Conservation (phyloP, 2,888 invertebrate species). For the Noctua comes region DNA sequence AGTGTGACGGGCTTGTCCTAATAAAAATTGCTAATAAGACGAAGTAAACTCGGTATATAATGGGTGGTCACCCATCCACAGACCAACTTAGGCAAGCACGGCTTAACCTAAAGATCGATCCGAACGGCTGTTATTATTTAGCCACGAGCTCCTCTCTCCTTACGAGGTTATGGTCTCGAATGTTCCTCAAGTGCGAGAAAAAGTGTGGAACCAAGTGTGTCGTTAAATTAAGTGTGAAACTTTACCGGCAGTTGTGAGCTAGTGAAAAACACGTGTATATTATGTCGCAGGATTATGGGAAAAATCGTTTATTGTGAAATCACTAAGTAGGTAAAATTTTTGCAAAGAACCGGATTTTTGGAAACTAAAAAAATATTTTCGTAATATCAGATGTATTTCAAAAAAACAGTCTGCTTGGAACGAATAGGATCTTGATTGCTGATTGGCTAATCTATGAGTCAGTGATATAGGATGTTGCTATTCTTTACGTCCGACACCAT, state of each 20-base stretch:
- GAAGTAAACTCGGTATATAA: too few species aligned
- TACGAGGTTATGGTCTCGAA: not conserved
- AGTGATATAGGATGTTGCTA: too few species aligned
- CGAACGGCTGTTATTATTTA: too few species aligned
- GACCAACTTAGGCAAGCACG: too few species aligned
- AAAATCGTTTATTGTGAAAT: not conserved
- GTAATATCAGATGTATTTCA: not conserved
- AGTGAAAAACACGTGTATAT: constrained; percentile 13
- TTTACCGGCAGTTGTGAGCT: constrained; percentile 29
- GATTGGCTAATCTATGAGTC: too few species aligned
- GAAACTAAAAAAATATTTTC: not conserved
- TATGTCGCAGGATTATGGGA: not conserved
- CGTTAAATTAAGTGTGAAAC: constrained; percentile 24
- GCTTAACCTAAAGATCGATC: too few species aligned
- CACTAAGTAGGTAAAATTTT: not conserved
- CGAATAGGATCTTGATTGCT: too few species aligned
- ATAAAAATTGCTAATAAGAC: too few species aligned
- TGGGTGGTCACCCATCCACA: too few species aligned
- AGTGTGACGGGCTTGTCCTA: too few species aligned
- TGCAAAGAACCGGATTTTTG: not conserved
- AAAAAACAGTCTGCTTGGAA: not conserved
- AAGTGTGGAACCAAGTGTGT: constrained; percentile 18
- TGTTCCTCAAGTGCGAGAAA: constrained; percentile 19
- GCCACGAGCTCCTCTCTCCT: too few species aligned
- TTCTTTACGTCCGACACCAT: too few species aligned